Evolutionary conservation across 2,113 vertebrate genomes (phyloP), one percentile per base, ranked within the genome.

Genomic region (Sander lucioperca): DNA sequence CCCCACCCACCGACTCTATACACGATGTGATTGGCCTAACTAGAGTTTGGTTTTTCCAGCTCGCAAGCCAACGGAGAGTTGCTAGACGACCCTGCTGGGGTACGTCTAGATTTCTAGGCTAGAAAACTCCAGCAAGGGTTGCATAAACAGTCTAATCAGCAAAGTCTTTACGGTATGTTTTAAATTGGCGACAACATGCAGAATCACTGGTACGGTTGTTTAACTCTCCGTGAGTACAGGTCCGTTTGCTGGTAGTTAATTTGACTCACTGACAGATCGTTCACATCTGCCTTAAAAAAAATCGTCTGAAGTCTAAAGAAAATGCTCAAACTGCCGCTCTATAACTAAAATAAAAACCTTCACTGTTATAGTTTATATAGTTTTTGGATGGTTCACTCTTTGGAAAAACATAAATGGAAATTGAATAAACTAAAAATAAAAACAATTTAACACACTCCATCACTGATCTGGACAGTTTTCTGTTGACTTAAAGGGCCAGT

Each of bases 221-320:
- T 27, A 76, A 21, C 43, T 43, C 48, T 66, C 70, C 68, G 33
- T 77, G 64, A 56, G 59, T 19, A 66, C 82, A 79, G 75, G 89
- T 85, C 82, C 9, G 27, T 67, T 63, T 82, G 85, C 86, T 88
- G 88, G 83, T 86, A n/a, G 30, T 19, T 68, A 15, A 57, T 62
- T 21, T 57, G 56, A 77, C 30, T 63, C 39, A 75, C 71, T 16
- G 72, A 61, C 53, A 53, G 47, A 62, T 61, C 50, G 5, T 27
- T 64, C 23, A 39, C 53, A 16, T 43, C 50, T 14, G 43, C 25
- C 62, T 50, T n/a, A 15, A 50, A 23, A 27, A 75, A 71, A 36
- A 36, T 8, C 4, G 2, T 27, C n/a, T 53, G 4, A 39, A 1
- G 14, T 59, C 54, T 15, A 64, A 48, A 65, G 6, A 66, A 66